These are phyloP conservation scores for Corydoras sp. DNA, from an alignment of 2,113 vertebrate species.

Conservation along the genomic window DNA sequence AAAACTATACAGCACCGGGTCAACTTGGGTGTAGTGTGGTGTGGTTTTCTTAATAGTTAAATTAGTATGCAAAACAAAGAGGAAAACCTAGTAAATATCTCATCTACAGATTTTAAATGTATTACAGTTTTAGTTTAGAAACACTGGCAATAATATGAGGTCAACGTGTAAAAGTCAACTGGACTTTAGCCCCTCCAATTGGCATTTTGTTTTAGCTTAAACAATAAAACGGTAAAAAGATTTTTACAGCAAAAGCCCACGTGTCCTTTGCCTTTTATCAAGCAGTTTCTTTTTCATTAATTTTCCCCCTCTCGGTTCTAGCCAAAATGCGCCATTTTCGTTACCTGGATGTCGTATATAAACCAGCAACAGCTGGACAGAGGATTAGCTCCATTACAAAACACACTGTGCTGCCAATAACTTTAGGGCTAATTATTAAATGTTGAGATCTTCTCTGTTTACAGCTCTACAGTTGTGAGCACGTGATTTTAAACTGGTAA, in stretches of 20 bases:
- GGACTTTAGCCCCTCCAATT: not conserved
- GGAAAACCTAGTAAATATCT: not conserved
- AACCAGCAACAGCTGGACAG: conserved; percentile 33
- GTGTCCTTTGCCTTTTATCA: too few relatives aligned
- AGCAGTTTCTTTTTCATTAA: too few relatives aligned
- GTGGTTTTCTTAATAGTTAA: not conserved
- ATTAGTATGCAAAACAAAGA: not conserved
- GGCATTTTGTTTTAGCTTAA: too few relatives aligned
- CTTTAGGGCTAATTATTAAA: not conserved
- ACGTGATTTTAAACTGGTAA: not conserved
- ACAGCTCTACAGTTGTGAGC: not conserved
- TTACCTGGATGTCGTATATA: conserved; percentile 12
- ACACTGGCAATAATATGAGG: not conserved
- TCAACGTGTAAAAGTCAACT: not conserved
- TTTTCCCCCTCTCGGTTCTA: too few relatives aligned
- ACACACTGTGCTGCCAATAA: not conserved
- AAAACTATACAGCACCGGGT: too few relatives aligned
- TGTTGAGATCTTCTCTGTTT: not conserved
- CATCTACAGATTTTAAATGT: not conserved
- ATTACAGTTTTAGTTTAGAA: not conserved
- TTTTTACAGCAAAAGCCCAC: too few relatives aligned
- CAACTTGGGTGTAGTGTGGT: too few relatives aligned
- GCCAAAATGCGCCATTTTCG: conserved; percentile 12
- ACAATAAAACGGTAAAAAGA: too few relatives aligned
- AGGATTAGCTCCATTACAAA: not conserved